phyloP scores from a whole-genome alignment of 2,113 vertebrate species.

The Dicaeum eximium region DNA sequence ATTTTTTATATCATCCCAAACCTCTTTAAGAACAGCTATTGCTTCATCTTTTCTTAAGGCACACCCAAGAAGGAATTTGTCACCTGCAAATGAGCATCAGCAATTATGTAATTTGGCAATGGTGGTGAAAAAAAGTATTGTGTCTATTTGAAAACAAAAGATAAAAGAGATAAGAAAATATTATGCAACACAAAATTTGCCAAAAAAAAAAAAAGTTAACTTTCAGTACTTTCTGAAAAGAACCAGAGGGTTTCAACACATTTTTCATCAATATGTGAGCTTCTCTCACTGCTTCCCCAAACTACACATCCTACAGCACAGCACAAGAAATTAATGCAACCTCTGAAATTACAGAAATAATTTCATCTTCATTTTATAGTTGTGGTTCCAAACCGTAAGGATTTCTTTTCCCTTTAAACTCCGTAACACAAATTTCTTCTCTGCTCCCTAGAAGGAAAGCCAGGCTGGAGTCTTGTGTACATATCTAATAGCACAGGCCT shows the following conservation, averaged over 20 bases:
- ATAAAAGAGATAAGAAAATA: not conserved
- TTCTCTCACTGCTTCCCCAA: not conserved
- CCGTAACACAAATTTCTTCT: not conserved
- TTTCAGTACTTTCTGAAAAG: not conserved
- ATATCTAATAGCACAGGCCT: not conserved
- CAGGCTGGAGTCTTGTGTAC: not conserved
- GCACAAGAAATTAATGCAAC: not conserved
- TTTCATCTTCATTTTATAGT: not conserved
- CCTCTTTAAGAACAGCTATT: not conserved
- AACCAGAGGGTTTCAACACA: not conserved
- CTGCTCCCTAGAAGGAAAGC: not conserved
- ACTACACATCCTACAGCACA: not conserved
- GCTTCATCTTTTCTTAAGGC: not conserved
- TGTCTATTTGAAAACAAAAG: not conserved
- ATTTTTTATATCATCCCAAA: not conserved
- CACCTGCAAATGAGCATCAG: not conserved
- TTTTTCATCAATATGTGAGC: not conserved
- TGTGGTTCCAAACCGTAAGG: not conserved
- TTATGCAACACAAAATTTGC: not conserved
- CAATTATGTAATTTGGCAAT: not conserved
- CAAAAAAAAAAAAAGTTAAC: not conserved
- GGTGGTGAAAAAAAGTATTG: not conserved
- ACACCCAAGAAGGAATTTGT: not conserved
- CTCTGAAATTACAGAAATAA: not conserved
- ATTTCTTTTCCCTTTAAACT: not conserved